These are phyloP conservation scores for Meloe dianella DNA, from an alignment of 2,888 invertebrate genomes.

Conservation along the genomic window DNA sequence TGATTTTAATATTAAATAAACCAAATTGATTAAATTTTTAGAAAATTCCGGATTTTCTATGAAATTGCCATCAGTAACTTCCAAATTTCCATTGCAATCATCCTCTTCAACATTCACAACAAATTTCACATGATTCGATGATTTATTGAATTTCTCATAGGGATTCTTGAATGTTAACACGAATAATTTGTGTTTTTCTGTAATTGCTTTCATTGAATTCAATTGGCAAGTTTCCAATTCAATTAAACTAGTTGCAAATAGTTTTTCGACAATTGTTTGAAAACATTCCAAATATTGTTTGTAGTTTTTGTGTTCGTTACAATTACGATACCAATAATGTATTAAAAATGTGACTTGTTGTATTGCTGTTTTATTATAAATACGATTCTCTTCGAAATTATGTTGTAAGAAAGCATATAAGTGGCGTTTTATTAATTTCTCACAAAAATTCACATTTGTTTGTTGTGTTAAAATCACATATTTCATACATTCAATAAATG, in stretches of 20 bases:
- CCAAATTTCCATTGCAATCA: slow-evolving; percentile 31
- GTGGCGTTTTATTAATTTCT: slow-evolving; percentile 56
- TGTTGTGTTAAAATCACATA: slow-evolving; percentile 65
- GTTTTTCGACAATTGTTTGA: slow-evolving; percentile 54
- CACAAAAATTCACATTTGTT: slow-evolving; percentile 58
- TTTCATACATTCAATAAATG: slow-evolving; percentile 78
- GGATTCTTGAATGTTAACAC: not conserved
- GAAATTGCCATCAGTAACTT: not conserved
- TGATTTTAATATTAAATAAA: not conserved
- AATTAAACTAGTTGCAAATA: slow-evolving; percentile 50
- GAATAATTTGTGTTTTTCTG: not conserved
- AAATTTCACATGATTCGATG: slow-evolving; percentile 60
- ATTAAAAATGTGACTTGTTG: slow-evolving; percentile 62
- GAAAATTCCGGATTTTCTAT: not conserved
- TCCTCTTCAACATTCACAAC: slow-evolving; percentile 28
- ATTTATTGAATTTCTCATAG: not conserved
- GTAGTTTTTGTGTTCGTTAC: slow-evolving; percentile 52
- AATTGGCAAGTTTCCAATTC: slow-evolving; percentile 39
- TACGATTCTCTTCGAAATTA: slow-evolving; percentile 57
- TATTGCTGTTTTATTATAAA: slow-evolving; percentile 60
- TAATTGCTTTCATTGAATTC: not conserved
- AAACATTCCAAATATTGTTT: slow-evolving; percentile 54
- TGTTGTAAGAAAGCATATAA: slow-evolving; percentile 61
- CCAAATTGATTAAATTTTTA: not conserved
- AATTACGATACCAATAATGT: slow-evolving; percentile 61